Evolutionary conservation across 2,113 vertebrate species (phyloP).

Genomic region (Corythoichthys intestinalis): DNA sequence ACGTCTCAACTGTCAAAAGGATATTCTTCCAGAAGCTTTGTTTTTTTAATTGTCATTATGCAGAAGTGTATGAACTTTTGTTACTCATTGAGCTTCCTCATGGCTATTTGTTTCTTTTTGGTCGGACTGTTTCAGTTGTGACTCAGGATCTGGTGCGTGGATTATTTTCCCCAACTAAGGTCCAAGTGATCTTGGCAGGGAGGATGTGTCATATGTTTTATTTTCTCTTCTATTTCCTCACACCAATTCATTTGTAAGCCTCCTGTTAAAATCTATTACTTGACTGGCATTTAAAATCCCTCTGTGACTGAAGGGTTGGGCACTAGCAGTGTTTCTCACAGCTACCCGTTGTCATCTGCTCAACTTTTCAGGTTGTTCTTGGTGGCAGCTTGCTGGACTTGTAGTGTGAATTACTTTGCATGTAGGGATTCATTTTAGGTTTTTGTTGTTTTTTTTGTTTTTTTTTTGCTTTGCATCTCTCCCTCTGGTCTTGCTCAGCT

Average conservation of each 20-base stretch:
- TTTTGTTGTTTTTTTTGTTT: slow-evolving; percentile 14
- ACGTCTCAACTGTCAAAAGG: neutral
- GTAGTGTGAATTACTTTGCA: slow-evolving; percentile 21
- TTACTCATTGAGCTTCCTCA: neutral
- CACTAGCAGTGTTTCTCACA: slow-evolving; percentile 2
- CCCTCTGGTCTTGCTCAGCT: slow-evolving; percentile 71
- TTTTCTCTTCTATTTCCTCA: neutral
- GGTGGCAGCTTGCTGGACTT: slow-evolving; percentile 32
- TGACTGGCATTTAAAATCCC: slow-evolving; percentile 31
- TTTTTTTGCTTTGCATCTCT: slow-evolving; percentile 10
- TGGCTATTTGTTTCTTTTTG: neutral
- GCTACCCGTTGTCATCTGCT: slow-evolving; percentile 11
- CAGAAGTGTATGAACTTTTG: neutral
- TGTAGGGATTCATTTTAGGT: slow-evolving; percentile 21
- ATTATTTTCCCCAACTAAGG: neutral
- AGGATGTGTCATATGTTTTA: neutral
- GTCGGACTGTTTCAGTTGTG: neutral
- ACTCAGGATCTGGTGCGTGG: neutral
- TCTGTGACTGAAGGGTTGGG: slow-evolving; percentile 16
- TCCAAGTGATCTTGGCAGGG: neutral
- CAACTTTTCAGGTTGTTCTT: slow-evolving; percentile 22
- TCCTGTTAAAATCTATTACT: slow-evolving; percentile 17
- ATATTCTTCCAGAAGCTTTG: neutral
- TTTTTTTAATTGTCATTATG: neutral
- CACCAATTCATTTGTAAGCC: slow-evolving; percentile 10